Percentiles rank a stretch among this genome's conserved stretches.
phyloP scores from a whole-genome alignment of 1,140 invertebrate species.

The Saccostrea echinata region DNA sequence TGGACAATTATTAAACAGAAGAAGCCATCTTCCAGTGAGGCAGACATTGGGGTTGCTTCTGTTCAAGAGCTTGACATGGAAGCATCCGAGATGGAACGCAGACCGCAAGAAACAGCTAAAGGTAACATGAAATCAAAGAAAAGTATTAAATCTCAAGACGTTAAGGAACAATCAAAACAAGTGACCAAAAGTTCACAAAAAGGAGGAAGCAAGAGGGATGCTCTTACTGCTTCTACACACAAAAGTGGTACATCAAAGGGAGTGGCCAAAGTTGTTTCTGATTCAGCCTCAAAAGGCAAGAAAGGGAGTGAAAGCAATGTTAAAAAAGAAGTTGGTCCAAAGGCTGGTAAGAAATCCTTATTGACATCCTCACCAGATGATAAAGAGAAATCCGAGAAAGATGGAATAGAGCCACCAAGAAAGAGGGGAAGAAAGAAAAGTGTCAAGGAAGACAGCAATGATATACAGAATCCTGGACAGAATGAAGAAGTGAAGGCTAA shows the following conservation, averaged over 20 bases:
- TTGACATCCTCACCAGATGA: not conserved
- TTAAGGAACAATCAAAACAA: conserved; percentile 1
- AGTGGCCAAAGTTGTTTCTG: not conserved
- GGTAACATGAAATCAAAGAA: not conserved
- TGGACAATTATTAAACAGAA: conserved; percentile 65
- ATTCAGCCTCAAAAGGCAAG: conserved; percentile 11
- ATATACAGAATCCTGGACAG: not conserved
- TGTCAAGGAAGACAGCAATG: not conserved
- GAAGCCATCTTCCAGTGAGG: conserved; percentile 36
- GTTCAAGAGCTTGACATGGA: not conserved
- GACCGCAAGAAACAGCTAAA: not conserved
- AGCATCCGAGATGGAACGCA: not conserved
- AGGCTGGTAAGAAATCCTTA: not conserved
- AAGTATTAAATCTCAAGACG: not conserved
- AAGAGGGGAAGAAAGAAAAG: not conserved
- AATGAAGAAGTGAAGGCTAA: not conserved
- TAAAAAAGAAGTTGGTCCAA: not conserved
- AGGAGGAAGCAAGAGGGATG: not conserved
- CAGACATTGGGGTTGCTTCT: not conserved
- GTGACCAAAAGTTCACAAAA: conserved; percentile 3
- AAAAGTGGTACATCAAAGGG: not conserved
- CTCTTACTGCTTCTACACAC: not conserved
- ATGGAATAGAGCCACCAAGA: not conserved
- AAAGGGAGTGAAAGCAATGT: not conserved
- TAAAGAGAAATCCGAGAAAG: not conserved